These are phyloP conservation scores for Epinotia ramella DNA, from an alignment of 2,888 invertebrate species.

Conservation along the genomic window DNA sequence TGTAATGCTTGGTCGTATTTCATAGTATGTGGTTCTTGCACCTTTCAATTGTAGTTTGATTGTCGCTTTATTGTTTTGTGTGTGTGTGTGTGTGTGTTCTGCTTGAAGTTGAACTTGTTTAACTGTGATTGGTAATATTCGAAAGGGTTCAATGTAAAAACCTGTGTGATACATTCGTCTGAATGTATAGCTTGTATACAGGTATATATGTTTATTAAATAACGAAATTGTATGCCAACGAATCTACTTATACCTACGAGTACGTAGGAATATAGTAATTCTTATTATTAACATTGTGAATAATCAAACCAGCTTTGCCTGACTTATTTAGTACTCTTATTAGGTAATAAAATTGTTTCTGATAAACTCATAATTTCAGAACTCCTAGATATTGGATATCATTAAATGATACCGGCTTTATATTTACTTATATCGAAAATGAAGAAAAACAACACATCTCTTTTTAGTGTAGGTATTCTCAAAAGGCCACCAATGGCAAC, in stretches of 20 bases:
- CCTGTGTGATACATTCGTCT: too few relatives aligned
- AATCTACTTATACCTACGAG: background rate
- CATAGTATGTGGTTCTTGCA: constrained; percentile 5
- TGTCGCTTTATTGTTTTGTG: constrained; percentile 18
- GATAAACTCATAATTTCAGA: too few relatives aligned
- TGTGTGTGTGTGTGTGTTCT: constrained; percentile 30
- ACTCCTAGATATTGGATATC: too few relatives aligned
- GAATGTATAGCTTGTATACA: too few relatives aligned
- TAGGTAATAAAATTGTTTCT: too few relatives aligned
- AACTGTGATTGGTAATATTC: background rate
- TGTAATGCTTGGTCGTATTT: constrained; percentile 26
- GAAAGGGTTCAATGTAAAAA: too few relatives aligned
- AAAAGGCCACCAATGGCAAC: too few relatives aligned
- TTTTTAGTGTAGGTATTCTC: too few relatives aligned
- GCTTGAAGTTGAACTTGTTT: constrained; percentile 7
- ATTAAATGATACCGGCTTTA: too few relatives aligned
- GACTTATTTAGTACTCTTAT: background rate
- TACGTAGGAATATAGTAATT: background rate
- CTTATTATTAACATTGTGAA: background rate
- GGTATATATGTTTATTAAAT: too few relatives aligned
- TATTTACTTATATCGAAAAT: too few relatives aligned
- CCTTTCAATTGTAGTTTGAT: constrained; percentile 18
- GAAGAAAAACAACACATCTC: too few relatives aligned
- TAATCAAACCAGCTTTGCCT: background rate
- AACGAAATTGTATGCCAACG: background rate